Conservation (phyloP, 2,797 vertebrate species). For the Amniataba percoides region DNA sequence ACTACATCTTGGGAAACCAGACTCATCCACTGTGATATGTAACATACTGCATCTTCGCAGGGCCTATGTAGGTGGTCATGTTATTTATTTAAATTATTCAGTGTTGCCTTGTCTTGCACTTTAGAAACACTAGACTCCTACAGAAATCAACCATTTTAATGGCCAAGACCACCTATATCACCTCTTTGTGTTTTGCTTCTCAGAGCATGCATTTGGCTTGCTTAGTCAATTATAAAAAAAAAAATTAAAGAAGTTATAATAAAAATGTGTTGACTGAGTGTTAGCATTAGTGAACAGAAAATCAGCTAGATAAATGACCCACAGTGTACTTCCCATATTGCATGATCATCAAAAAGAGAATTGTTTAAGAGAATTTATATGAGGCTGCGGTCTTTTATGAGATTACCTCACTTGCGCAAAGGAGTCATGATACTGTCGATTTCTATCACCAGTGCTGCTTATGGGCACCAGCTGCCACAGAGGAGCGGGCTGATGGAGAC, state of each 20-base stretch:
- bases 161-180: constrained; percentile 1
- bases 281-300: not conserved
- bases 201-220: not conserved
- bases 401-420: constrained; percentile 20
- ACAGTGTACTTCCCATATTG: not conserved
- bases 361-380: constrained; percentile 12
- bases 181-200: not conserved
- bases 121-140: not conserved
- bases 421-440: constrained; percentile 21
- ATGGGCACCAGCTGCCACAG: constrained; percentile 50
- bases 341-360: constrained; percentile 5
- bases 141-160: not conserved
- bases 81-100: constrained; percentile 5
- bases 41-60: constrained; percentile 11
- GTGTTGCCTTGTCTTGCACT: not conserved
- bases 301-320: not conserved
- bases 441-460: constrained; percentile 25
- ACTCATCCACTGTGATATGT: constrained; percentile 32
- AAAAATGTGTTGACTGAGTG: not conserved
- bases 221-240: not conserved
- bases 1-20: constrained; percentile 38
- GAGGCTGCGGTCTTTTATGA: constrained; percentile 5
- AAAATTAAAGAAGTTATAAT: too few relatives aligned
- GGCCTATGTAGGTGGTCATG: constrained; percentile 12
- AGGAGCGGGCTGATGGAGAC: constrained; percentile 48